Conservation (phyloP, 2,113 vertebrate species). For the Eurystomus gularis region DNA sequence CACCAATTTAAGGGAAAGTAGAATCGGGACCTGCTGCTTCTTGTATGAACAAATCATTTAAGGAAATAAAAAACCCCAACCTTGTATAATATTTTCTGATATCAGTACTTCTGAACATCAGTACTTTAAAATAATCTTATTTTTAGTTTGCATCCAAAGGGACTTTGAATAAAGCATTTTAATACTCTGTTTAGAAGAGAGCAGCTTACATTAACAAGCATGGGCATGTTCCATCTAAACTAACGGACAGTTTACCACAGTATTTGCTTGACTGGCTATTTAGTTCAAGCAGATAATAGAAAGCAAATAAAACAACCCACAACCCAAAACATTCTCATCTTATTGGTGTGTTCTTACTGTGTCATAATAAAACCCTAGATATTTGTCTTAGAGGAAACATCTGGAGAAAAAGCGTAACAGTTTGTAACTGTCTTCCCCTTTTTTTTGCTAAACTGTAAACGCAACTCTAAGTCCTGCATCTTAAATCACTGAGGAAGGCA, state of each 20-base stretch:
- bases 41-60: not conserved
- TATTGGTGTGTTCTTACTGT: not conserved
- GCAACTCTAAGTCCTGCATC: not conserved
- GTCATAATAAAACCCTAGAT: constrained; percentile 50
- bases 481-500: not conserved
- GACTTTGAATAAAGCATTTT: not conserved
- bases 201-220: not conserved
- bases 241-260: not conserved
- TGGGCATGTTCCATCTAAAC: not conserved
- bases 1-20: not conserved
- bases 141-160: not conserved
- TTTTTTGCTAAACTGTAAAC: constrained; percentile 34
- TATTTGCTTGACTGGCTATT: not conserved
- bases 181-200: not conserved
- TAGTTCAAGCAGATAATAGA: not conserved
- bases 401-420: constrained; percentile 35
- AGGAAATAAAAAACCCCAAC: not conserved
- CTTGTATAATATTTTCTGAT: not conserved
- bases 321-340: not conserved
- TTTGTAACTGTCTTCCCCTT: constrained; percentile 47
- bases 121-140: not conserved
- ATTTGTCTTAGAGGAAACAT: constrained; percentile 69
- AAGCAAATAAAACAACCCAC: not conserved
- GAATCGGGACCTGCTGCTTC: not conserved
- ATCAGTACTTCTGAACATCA: not conserved